These are phyloP conservation scores for Hippasteria phrygiana DNA, from an alignment of 53 echinoderm and acorn worm species.

Conservation along the genomic window DNA sequence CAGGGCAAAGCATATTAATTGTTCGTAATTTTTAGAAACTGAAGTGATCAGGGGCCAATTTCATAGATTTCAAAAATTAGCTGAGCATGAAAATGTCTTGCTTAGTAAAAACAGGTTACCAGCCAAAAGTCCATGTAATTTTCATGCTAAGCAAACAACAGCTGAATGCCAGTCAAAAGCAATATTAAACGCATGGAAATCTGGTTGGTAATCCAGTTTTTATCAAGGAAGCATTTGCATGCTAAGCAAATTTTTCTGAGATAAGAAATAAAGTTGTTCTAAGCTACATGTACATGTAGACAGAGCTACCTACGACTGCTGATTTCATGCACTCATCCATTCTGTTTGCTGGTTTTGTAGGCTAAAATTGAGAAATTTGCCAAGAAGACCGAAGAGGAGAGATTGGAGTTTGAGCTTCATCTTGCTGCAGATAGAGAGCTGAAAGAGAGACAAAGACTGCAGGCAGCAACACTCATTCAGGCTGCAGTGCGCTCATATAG, in stretches of 20 bases:
- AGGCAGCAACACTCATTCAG: conserved; percentile 82
- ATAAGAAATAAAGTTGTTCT: too few species aligned
- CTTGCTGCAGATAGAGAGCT: conserved; percentile 41
- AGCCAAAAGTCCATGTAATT: too few species aligned
- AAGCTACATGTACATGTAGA: neutral
- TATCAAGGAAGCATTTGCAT: neutral
- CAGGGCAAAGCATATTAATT: too few species aligned
- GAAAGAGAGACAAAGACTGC: conserved; percentile 38
- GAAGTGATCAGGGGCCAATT: too few species aligned
- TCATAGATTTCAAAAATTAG: too few species aligned
- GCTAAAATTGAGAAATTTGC: conserved; percentile 80
- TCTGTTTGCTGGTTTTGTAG: conserved; percentile 37
- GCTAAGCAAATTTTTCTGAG: too few species aligned
- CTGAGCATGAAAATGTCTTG: too few species aligned
- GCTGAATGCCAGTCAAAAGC: too few species aligned
- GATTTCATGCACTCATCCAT: neutral
- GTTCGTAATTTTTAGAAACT: too few species aligned
- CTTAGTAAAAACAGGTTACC: too few species aligned
- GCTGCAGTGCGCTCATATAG: conserved; percentile 86
- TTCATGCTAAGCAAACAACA: too few species aligned
- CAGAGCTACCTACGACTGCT: neutral
- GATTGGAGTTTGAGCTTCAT: conserved; percentile 69
- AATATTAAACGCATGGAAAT: too few species aligned
- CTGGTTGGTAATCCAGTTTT: neutral
- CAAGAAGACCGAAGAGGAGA: conserved; percentile 77